phyloP scores from a whole-genome alignment of 2,113 vertebrate genomes.

The Eolophus roseicapilla region DNA sequence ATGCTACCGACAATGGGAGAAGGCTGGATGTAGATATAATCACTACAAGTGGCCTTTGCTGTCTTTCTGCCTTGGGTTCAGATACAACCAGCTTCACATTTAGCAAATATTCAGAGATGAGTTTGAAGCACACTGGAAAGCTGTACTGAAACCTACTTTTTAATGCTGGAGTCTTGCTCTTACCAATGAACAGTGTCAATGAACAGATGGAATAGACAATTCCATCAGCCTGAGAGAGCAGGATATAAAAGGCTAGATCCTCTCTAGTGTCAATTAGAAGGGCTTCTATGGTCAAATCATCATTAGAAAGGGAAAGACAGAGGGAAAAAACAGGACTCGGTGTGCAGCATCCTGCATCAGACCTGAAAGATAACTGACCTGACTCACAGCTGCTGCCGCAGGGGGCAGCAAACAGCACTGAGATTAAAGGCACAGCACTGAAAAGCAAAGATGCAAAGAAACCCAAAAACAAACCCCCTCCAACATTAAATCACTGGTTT shows the following conservation, averaged over 20 bases:
- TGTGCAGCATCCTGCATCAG: not conserved
- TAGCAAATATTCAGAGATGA: not conserved
- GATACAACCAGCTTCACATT: not conserved
- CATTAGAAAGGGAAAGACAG: not conserved
- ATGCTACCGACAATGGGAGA: not conserved
- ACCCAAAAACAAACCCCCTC: not conserved
- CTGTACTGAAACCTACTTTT: not conserved
- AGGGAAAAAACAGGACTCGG: not conserved
- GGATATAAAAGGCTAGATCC: not conserved
- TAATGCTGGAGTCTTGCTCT: not conserved
- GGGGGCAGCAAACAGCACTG: not conserved
- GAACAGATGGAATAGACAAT: not conserved
- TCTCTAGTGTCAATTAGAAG: not conserved
- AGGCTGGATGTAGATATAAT: not conserved
- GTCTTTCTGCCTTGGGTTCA: not conserved
- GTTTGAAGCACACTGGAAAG: not conserved
- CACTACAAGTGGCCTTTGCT: not conserved
- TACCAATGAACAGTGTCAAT: not conserved
- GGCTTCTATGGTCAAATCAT: not conserved
- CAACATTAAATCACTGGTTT: not conserved
- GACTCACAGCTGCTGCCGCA: not conserved
- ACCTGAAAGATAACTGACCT: not conserved
- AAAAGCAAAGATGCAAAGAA: not conserved
- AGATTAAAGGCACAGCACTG: not conserved
- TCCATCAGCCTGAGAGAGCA: not conserved